These are phyloP conservation scores for Elgonia sp. DNA, from an alignment of 2,888 invertebrate genomes.

Conservation along the genomic window DNA sequence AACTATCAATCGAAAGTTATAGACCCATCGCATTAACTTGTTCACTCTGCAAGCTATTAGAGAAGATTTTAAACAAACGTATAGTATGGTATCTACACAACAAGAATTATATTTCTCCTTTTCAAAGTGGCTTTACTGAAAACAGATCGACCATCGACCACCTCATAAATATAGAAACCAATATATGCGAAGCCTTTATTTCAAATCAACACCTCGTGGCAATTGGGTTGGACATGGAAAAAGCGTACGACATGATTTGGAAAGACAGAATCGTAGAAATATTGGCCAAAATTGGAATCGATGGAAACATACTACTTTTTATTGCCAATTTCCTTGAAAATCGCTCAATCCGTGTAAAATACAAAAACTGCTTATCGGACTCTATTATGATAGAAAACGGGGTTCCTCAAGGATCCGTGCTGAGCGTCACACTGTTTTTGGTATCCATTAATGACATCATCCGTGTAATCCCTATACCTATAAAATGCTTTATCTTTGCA, in stretches of 20 bases:
- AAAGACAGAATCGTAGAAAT: conserved; percentile 37
- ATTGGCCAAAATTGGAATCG: conserved; percentile 23
- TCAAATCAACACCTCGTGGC: conserved; percentile 67
- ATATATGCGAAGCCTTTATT: conserved; percentile 60
- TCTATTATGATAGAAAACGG: conserved; percentile 37
- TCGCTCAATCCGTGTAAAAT: conserved; percentile 68
- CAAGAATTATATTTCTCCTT: conserved; percentile 32
- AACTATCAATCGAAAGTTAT: neutral
- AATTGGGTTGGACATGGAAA: conserved; percentile 71
- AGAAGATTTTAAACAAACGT: neutral
- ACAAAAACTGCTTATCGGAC: conserved; percentile 42
- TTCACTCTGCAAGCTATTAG: neutral
- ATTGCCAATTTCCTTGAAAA: conserved; percentile 48
- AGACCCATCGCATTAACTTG: conserved; percentile 8
- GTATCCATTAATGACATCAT: conserved; percentile 50
- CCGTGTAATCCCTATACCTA: conserved; percentile 28
- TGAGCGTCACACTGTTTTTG: conserved; percentile 61
- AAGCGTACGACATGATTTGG: conserved; percentile 75
- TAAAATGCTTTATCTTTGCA: conserved; percentile 28
- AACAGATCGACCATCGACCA: conserved; percentile 54
- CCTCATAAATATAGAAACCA: conserved; percentile 46
- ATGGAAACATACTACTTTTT: conserved; percentile 46
- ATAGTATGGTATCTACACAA: conserved; percentile 27
- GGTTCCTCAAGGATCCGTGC: conserved; percentile 53
- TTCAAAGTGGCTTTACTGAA: conserved; percentile 57